Percentiles rank a stretch among this genome's conserved stretches.
Conservation (phyloP, 1,140 invertebrate species). For the Mercenaria mercenaria region DNA sequence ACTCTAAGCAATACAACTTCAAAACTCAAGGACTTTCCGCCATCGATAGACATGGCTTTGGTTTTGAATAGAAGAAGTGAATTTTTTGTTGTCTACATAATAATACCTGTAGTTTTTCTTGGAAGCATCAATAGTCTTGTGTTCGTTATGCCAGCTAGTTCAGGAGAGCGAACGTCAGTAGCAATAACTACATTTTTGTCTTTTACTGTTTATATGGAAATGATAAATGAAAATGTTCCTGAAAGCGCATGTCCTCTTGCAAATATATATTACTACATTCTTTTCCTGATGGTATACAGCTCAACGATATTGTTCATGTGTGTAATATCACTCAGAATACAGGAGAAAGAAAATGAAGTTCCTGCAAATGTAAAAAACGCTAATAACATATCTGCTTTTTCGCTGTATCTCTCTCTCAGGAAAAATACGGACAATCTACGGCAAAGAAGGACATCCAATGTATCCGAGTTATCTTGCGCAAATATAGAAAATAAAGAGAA, state of each 20-base stretch:
- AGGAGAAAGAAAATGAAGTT: not conserved
- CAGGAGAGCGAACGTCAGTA: conserved; percentile 88
- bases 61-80: conserved; percentile 17
- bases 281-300: conserved; percentile 34
- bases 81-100: conserved; percentile 88
- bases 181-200: conserved; percentile 88
- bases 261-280: conserved; percentile 77
- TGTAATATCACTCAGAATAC: conserved; percentile 31
- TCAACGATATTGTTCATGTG: conserved; percentile 20
- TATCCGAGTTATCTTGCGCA: no score
- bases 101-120: conserved; percentile 88
- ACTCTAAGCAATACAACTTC: not conserved
- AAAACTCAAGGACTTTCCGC: not conserved
- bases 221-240: conserved; percentile 88
- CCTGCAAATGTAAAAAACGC: not conserved
- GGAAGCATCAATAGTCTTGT: conserved; percentile 87
- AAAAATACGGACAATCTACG: not conserved
- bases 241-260: conserved; percentile 87
- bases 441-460: not conserved
- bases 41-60: not conserved
- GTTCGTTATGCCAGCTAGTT: conserved; percentile 88
- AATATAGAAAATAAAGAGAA: no score
- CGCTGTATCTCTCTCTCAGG: not conserved
- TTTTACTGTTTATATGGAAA: conserved; percentile 88
- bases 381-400: not conserved